These are phyloP conservation scores for Seira sanloemensis DNA, from an alignment of 2,888 invertebrate genomes.

Conservation along the genomic window DNA sequence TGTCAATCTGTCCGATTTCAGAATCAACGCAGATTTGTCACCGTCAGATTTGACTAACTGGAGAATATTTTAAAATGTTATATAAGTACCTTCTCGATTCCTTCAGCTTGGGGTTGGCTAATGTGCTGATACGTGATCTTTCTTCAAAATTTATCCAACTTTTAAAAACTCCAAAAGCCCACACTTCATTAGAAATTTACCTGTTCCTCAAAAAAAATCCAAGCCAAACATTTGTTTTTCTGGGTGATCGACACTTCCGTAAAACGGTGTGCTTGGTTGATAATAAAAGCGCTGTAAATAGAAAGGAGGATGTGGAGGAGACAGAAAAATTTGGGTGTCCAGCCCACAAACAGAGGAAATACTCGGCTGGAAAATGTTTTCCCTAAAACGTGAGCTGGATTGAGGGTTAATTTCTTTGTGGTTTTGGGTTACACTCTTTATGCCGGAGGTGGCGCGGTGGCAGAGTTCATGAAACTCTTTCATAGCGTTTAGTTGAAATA, in stretches of 20 bases:
- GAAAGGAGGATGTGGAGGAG: neutral
- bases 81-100: neutral
- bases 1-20: conserved; percentile 70
- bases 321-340: no score
- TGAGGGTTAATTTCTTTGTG: no score
- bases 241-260: conserved; percentile 54
- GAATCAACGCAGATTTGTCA: conserved; percentile 69
- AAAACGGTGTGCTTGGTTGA: neutral
- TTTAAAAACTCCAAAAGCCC: neutral
- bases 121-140: neutral
- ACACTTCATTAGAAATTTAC: neutral
- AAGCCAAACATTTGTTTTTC: conserved; percentile 1
- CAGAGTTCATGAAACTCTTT: neutral
- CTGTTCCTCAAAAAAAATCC: neutral
- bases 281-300: no score
- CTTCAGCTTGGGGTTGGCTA: neutral
- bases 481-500: no score
- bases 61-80: conserved; percentile 42
- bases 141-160: no score
- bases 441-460: neutral
- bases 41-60: conserved; percentile 64
- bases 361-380: no score
- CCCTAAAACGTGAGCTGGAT: no score
- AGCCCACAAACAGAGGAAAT: no score
- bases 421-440: neutral